Evolutionary conservation across 2,888 invertebrate genomes (phyloP).

Genomic region (Drosophila paranaensis): DNA sequence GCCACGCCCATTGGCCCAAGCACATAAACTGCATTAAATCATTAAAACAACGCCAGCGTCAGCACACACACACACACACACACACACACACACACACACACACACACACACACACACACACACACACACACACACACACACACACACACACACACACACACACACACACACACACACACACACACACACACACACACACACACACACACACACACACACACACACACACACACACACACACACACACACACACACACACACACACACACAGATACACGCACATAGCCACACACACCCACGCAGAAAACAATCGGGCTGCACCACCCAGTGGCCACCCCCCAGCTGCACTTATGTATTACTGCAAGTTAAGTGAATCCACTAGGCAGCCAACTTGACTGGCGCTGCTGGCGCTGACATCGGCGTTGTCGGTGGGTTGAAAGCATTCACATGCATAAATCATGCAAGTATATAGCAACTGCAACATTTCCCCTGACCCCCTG

Average conservation of each 20-base stretch:
- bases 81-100: not conserved
- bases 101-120: not conserved
- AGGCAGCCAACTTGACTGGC: constrained; percentile 26
- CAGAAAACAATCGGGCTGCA: not conserved
- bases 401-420: constrained; percentile 28
- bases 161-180: not conserved
- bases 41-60: constrained; percentile 58
- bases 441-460: constrained; percentile 64
- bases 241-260: not conserved
- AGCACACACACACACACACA: not conserved
- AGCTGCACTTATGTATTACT: constrained; percentile 25
- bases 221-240: not conserved
- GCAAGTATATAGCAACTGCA: constrained; percentile 48
- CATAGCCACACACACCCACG: not conserved
- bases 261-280: not conserved
- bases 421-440: constrained; percentile 42
- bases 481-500: not conserved
- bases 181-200: not conserved
- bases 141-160: not conserved
- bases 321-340: constrained; percentile 4
- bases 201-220: not conserved
- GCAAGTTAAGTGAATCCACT: constrained; percentile 42
- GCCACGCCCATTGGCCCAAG: constrained; percentile 70
- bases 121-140: not conserved
- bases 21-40: constrained; percentile 69